These are phyloP conservation scores for Malthinus flaveolus DNA, from an alignment of 2,888 invertebrate genomes.

Conservation along the genomic window DNA sequence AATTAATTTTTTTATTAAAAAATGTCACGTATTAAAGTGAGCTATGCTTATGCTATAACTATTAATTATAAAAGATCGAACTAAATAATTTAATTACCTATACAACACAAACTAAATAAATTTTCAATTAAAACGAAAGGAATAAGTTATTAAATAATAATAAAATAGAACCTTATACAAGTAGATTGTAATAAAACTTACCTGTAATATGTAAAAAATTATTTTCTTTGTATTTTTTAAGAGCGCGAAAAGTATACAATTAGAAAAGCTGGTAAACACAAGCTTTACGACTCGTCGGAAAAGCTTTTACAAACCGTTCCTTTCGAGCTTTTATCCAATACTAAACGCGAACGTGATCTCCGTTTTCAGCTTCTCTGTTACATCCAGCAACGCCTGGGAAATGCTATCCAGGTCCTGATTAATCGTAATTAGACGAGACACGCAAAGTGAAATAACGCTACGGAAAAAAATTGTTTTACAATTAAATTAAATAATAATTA, in stretches of 20 bases:
- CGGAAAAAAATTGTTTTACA: background rate
- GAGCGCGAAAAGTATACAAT: conserved; percentile 24
- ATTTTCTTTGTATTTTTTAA: conserved; percentile 4
- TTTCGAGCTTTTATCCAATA: conserved; percentile 40
- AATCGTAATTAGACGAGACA: conserved; percentile 19
- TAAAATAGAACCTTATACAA: no score
- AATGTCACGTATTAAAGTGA: no score
- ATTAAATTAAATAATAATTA: background rate
- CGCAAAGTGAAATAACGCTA: background rate
- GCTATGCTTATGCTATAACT: no score
- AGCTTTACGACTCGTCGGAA: conserved; percentile 17
- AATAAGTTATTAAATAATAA: no score
- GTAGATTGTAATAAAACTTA: no score
- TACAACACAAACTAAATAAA: no score
- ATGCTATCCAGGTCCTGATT: conserved; percentile 34
- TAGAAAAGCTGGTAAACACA: conserved; percentile 21
- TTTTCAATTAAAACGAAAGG: no score
- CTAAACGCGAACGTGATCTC: conserved; percentile 37
- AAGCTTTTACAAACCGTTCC: conserved; percentile 30
- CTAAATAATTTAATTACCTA: no score
- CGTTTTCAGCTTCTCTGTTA: conserved; percentile 46
- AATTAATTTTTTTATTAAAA: no score
- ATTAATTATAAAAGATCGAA: no score
- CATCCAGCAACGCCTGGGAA: conserved; percentile 49
- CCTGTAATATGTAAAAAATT: no score